These are phyloP conservation scores for Odocoileus hemionus DNA, from an alignment of 2,113 vertebrate genomes.

Conservation along the genomic window DNA sequence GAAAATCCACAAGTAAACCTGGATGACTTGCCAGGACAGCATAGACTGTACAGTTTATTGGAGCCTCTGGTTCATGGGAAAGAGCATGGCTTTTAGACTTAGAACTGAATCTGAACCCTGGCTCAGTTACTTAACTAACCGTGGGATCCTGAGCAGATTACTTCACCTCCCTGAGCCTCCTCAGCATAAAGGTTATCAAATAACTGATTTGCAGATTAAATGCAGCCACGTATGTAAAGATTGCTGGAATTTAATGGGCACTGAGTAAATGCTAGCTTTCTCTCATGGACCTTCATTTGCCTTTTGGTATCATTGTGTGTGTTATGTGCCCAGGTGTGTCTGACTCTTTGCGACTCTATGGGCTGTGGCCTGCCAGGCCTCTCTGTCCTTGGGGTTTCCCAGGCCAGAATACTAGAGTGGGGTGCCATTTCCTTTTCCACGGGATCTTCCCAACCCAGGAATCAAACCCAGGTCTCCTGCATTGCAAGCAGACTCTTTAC, in stretches of 20 bases:
- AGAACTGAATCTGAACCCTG: background rate
- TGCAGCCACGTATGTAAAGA: fast-evolving
- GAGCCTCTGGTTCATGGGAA: background rate
- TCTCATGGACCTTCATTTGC: background rate
- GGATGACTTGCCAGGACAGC: background rate
- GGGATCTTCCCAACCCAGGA: background rate
- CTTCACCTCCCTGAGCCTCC: background rate
- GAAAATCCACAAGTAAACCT: background rate
- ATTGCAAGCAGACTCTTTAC: background rate
- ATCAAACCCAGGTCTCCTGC: background rate
- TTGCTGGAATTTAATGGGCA: background rate
- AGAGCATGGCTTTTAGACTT: background rate
- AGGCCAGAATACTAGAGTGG: background rate
- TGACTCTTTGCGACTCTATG: background rate
- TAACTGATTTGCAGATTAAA: background rate
- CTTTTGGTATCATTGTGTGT: background rate
- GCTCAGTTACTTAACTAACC: background rate
- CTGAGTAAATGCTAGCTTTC: background rate
- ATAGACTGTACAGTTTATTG: background rate
- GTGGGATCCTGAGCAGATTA: background rate
- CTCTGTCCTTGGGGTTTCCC: background rate
- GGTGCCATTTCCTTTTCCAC: background rate
- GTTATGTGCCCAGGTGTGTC: background rate
- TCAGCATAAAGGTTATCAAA: background rate
- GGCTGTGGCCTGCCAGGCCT: background rate